These are phyloP conservation scores for Neuroscelio doddi DNA, from an alignment of 2,888 invertebrate genomes.

Conservation along the genomic window DNA sequence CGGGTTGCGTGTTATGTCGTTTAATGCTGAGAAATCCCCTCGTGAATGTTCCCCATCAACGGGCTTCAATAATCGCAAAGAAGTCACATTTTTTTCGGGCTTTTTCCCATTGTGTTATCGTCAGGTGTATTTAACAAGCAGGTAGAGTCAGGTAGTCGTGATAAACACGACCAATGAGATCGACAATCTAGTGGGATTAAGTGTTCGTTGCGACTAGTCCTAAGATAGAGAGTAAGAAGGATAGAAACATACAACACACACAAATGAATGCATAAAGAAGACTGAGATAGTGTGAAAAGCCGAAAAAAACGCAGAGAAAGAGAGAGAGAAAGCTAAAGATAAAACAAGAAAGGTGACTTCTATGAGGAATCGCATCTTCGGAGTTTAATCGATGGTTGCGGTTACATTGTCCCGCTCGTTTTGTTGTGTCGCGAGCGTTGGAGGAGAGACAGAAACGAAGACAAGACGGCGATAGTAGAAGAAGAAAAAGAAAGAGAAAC, in stretches of 20 bases:
- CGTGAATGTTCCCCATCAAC: background rate
- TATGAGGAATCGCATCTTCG: slow-evolving; percentile 23
- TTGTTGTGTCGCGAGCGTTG: slow-evolving; percentile 54
- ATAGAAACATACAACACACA: background rate
- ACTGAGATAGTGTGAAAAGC: slow-evolving; percentile 6
- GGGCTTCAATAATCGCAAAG: background rate
- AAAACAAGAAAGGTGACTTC: slow-evolving; percentile 21
- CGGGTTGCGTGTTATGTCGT: background rate
- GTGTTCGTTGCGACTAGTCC: slow-evolving; percentile 7
- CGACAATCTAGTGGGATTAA: slow-evolving; percentile 14
- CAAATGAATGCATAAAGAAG: slow-evolving; percentile 7
- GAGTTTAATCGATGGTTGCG: slow-evolving; percentile 13
- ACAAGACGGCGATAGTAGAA: background rate
- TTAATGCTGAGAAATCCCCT: background rate
- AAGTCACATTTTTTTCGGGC: background rate
- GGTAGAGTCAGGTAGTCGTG: slow-evolving; percentile 10
- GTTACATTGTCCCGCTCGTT: slow-evolving; percentile 56
- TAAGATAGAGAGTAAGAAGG: slow-evolving; percentile 4
- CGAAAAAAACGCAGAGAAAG: slow-evolving; percentile 5
- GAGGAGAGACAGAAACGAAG: slow-evolving; percentile 10
- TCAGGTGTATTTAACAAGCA: slow-evolving; percentile 7
- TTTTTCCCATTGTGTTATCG: background rate
- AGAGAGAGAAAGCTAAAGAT: slow-evolving; percentile 8
- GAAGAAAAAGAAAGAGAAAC: background rate
- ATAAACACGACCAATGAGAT: slow-evolving; percentile 3